Evolutionary conservation across 2,113 vertebrate species (phyloP), one percentile per base, ranked within the genome.

Genomic region (Mionectes macconnelli): DNA sequence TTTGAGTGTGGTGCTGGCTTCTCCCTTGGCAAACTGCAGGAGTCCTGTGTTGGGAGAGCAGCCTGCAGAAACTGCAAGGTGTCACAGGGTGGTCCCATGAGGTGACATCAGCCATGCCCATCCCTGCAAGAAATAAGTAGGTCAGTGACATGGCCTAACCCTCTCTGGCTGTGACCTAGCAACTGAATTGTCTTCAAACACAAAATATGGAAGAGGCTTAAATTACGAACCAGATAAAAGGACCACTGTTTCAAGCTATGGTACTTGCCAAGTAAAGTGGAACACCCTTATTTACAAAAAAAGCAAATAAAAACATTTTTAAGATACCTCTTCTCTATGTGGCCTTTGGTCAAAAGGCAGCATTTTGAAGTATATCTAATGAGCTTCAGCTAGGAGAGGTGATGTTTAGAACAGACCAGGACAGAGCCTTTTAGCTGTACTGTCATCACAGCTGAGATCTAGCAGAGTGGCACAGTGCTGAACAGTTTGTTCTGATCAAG

Each of bases 31-130:
- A 53, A n/a, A 6, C 4, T 4, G 6, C 18, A 18, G 14, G 24
- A 62, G 40, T 11, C 49, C 33, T 12, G 45, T 0, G 1, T 2
- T 27, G 55, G 83, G 27, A 59, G 72, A 62, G 5, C 22, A 31
- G 45, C 4, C 73, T 22, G 47, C 19, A 5, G 53, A 3, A 27
- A 24, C 52, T 3, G 5, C 10, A 6, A 56, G 12, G 24, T 13
- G 47, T 18, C 23, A 1, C 1, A 4, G 40, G 57, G 2, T 30
- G 8, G 30, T 76, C 6, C 17, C 4, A 2, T 28, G 0, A 2
- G 13, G 13, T 44, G 6, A n/a, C 21, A 1, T 12, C 52, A 23
- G 31, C 45, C 1, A 0, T 67, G 77, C 13, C 49, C 10, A 5
- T 42, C 70, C 79, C 39, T 68, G 40, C 22, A 55, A 17, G 62